These are phyloP conservation scores for Diploptera punctata DNA, from an alignment of 2,888 invertebrate species.

Conservation along the genomic window DNA sequence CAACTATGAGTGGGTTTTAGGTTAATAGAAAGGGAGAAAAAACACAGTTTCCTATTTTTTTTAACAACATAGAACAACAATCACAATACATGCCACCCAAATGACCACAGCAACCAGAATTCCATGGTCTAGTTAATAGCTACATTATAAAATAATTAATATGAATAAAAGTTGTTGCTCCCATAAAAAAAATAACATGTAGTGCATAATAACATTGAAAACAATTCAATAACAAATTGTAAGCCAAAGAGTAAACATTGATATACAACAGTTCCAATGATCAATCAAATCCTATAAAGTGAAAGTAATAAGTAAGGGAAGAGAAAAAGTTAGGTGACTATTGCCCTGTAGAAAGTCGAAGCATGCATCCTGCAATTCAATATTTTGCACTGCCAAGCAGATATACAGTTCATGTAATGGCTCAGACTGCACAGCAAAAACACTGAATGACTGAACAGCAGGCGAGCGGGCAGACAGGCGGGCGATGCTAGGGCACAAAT, in stretches of 20 bases:
- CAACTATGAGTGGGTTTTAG: too few species aligned
- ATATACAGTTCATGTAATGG: neutral
- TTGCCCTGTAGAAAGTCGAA: slow-evolving; percentile 23
- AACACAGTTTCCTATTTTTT: too few species aligned
- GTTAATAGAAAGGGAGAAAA: too few species aligned
- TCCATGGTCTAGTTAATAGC: slow-evolving; percentile 30
- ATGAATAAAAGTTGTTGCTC: slow-evolving; percentile 60
- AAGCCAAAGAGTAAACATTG: slow-evolving; percentile 3
- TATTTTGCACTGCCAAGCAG: slow-evolving; percentile 25
- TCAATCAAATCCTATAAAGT: slow-evolving; percentile 15
- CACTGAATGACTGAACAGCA: slow-evolving; percentile 10
- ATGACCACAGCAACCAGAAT: neutral
- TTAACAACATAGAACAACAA: too few species aligned
- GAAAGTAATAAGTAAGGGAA: neutral
- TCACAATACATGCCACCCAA: slow-evolving; percentile 8
- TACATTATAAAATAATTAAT: neutral
- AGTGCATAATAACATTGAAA: slow-evolving; percentile 1
- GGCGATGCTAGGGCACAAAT: slow-evolving; percentile 22
- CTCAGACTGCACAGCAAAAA: slow-evolving; percentile 19
- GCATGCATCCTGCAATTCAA: slow-evolving; percentile 29
- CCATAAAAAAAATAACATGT: slow-evolving; percentile 53
- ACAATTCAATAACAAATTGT: neutral
- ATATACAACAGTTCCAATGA: slow-evolving; percentile 4
- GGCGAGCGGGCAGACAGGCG: slow-evolving; percentile 10
- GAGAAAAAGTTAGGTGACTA: slow-evolving; percentile 1